Evolutionary conservation across 2,113 vertebrate species (phyloP), one percentile per base, ranked within the genome.

Genomic region (Tragelaphus buxtoni): DNA sequence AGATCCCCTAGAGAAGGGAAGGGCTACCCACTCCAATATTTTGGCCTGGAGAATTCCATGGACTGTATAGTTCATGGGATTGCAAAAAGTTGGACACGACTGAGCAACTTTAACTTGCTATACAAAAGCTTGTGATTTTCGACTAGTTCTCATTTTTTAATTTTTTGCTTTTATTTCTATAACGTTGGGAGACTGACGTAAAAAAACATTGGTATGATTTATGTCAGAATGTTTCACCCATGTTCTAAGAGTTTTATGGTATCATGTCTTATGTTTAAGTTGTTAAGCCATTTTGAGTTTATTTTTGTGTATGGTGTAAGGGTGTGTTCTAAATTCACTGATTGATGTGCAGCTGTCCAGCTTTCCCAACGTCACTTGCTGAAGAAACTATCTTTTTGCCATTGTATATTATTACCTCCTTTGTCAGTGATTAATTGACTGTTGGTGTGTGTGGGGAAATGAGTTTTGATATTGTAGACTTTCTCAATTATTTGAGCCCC

Each of bases 401-500:
- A 20, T 79, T 51, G 16, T 51, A 51, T 51, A 32, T 79, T 49
- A 28, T 79, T 51, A 30, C 47, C 28, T 20, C 16, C 47, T 79
- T 79, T 79, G 76, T 79, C 45, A 49, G 11, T 32, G 76, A 51
- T 20, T 79, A 79, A 49, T 79, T 79, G 47, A 32, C 47, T 49
- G 3, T 51, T 49, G 28, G 47, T 79, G 9, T 20, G 45, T 20
- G 28, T 0, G 28, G 28, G 47, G 65, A 39, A 79, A 49, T 30
- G 42, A 45, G n/a, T 85, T 74, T 80, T 84, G 28, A 84, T 79
- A 53, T 72, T 89, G 30, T n/a, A 55, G 30, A 63, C 35, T 80
- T 81, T 82, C 55, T 92, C 49, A 74, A 88, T 87, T 92, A 80
- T 55, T 60, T 92, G 55, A 74, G 56, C 20, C 45, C 24, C 30